These are phyloP conservation scores for Chrysochloris asiatica DNA, from an alignment of 2,113 vertebrate species.

Conservation along the genomic window DNA sequence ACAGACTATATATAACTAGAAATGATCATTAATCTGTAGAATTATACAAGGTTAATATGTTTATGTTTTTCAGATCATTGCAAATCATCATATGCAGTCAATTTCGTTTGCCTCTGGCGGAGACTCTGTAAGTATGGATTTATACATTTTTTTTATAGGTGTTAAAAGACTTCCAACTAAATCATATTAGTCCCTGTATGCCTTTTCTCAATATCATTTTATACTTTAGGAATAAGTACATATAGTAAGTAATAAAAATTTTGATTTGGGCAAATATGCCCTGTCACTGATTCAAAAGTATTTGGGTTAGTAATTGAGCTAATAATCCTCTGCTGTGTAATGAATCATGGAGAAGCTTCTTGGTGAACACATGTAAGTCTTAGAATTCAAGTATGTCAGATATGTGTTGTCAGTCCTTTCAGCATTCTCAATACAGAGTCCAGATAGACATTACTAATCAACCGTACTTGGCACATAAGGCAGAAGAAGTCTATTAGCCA, in stretches of 20 bases:
- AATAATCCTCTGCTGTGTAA: neutral
- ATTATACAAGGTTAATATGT: constrained; percentile 61
- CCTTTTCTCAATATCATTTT: neutral
- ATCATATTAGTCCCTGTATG: neutral
- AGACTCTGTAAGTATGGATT: constrained; percentile 91
- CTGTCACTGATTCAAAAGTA: neutral
- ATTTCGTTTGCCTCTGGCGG: constrained; percentile 97
- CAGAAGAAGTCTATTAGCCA: neutral
- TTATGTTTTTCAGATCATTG: constrained; percentile 90
- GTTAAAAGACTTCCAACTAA: constrained; percentile 30
- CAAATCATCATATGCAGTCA: constrained; percentile 95
- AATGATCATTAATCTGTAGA: neutral
- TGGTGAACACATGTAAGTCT: neutral
- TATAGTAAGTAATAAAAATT: neutral
- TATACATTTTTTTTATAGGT: constrained; percentile 31
- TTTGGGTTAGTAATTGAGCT: neutral
- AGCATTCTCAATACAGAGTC: neutral
- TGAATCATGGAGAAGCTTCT: neutral
- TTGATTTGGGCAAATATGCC: constrained; percentile 15
- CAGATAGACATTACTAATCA: neutral
- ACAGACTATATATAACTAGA: neutral
- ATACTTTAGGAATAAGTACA: neutral
- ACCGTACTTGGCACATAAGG: neutral
- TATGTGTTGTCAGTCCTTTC: neutral
- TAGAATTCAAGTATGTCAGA: neutral